A percentile compares a stretch with the other conserved stretches of the same genome.
Evolutionary conservation across 2,888 invertebrate genomes (phyloP).

Genomic region (Orgyia antiqua): DNA sequence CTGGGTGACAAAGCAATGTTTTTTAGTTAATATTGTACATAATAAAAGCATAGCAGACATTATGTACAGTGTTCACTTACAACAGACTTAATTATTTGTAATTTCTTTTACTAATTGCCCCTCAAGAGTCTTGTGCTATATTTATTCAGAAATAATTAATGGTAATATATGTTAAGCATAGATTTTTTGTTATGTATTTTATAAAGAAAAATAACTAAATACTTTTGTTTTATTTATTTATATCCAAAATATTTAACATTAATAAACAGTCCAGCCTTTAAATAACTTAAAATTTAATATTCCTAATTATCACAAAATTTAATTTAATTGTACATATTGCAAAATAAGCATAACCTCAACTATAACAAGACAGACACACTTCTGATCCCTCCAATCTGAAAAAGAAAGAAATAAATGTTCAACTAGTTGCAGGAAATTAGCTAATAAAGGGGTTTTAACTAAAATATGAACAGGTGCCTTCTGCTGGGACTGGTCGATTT

Average conservation of each 20-base stretch:
- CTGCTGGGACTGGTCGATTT: too few relatives aligned
- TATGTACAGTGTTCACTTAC: neutral
- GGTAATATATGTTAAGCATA: slow-evolving; percentile 17
- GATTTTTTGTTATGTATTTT: slow-evolving; percentile 32
- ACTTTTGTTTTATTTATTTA: slow-evolving; percentile 28
- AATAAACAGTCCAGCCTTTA: neutral
- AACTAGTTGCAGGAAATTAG: too few relatives aligned
- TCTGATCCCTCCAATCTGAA: slow-evolving; percentile 54
- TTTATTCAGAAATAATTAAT: slow-evolving; percentile 7
- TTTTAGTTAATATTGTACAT: too few relatives aligned
- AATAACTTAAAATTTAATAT: neutral
- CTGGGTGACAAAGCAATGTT: too few relatives aligned
- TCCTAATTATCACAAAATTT: neutral
- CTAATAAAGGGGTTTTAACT: too few relatives aligned
- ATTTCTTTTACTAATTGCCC: neutral
- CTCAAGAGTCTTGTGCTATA: neutral
- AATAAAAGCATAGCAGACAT: too few relatives aligned
- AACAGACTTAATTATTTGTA: neutral
- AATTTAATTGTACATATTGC: too few relatives aligned
- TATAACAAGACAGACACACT: slow-evolving; percentile 63
- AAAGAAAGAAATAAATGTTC: slow-evolving; percentile 11
- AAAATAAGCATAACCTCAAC: too few relatives aligned
- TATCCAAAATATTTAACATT: slow-evolving; percentile 7
- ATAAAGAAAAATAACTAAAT: slow-evolving; percentile 31
- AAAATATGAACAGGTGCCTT: too few relatives aligned